These are phyloP conservation scores for Sogatella furcifera DNA, from an alignment of 1,140 invertebrate genomes.

Conservation along the genomic window DNA sequence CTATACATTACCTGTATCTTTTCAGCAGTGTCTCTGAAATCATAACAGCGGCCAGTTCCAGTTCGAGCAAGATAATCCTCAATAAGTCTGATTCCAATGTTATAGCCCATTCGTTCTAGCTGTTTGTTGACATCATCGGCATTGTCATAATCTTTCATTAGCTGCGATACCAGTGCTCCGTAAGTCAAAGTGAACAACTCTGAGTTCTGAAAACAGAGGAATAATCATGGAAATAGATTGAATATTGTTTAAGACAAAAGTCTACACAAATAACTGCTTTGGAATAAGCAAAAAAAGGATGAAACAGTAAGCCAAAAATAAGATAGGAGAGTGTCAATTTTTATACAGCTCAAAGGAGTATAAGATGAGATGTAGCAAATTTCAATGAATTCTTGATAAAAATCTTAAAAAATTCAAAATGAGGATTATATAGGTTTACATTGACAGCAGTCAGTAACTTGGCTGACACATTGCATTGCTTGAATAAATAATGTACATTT, in stretches of 20 bases:
- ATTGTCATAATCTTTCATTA: conserved; percentile 95
- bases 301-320: too few species aligned
- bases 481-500: too few species aligned
- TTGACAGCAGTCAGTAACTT: too few species aligned
- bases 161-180: conserved; percentile 91
- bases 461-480: too few species aligned
- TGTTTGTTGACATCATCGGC: conserved; percentile 94
- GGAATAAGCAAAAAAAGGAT: too few species aligned
- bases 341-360: background rate
- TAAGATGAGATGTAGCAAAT: background rate
- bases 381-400: background rate
- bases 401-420: too few species aligned
- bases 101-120: conserved; percentile 89
- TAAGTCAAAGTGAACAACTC: conserved; percentile 97
- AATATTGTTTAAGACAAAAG: too few species aligned
- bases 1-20: conserved; percentile 88
- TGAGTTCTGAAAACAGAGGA: conserved; percentile 66
- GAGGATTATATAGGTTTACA: too few species aligned
- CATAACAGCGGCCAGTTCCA: conserved; percentile 78
- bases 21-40: conserved; percentile 94
- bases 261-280: too few species aligned
- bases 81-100: conserved; percentile 94
- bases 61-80: conserved; percentile 96
- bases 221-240: background rate
- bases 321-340: too few species aligned